Conservation (phyloP, 2,888 invertebrate species). For the Anagyrus pseudococci region DNA sequence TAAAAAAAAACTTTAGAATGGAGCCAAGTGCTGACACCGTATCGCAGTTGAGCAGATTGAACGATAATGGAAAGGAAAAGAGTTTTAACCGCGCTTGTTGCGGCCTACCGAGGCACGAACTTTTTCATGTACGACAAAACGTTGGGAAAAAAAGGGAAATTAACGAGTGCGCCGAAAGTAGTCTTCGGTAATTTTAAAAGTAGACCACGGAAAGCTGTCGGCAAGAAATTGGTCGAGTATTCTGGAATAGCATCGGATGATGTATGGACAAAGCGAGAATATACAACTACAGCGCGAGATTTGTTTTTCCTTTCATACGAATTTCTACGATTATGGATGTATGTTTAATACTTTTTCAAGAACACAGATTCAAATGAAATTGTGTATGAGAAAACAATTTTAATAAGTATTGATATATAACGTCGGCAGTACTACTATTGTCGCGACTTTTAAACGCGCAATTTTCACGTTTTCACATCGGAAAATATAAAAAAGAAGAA, state of each 20-base stretch:
- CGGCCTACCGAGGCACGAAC: slow-evolving; percentile 30
- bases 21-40: slow-evolving; percentile 2
- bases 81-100: slow-evolving; percentile 21
- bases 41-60: slow-evolving; percentile 6
- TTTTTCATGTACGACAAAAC: too few species aligned
- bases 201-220: too few species aligned
- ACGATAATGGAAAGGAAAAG: neutral
- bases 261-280: slow-evolving; percentile 22
- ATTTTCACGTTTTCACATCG: slow-evolving; percentile 29
- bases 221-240: too few species aligned
- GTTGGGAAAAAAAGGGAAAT: too few species aligned
- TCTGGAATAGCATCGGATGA: too few species aligned
- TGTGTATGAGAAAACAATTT: slow-evolving; percentile 20
- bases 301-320: slow-evolving; percentile 38
- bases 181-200: too few species aligned
- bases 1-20: slow-evolving; percentile 17
- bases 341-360: slow-evolving; percentile 57
- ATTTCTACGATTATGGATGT: slow-evolving; percentile 46
- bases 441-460: slow-evolving; percentile 24
- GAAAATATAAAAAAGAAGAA: too few species aligned
- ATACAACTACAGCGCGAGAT: slow-evolving; percentile 28
- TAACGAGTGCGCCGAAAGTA: too few species aligned
- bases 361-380: slow-evolving; percentile 20
- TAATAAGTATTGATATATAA: slow-evolving; percentile 22
- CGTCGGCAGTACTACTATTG: slow-evolving; percentile 18